Evolutionary conservation across 2,888 invertebrate genomes (phyloP), one percentile per base, ranked within the genome.

Genomic region (Heliconius aoede): DNA sequence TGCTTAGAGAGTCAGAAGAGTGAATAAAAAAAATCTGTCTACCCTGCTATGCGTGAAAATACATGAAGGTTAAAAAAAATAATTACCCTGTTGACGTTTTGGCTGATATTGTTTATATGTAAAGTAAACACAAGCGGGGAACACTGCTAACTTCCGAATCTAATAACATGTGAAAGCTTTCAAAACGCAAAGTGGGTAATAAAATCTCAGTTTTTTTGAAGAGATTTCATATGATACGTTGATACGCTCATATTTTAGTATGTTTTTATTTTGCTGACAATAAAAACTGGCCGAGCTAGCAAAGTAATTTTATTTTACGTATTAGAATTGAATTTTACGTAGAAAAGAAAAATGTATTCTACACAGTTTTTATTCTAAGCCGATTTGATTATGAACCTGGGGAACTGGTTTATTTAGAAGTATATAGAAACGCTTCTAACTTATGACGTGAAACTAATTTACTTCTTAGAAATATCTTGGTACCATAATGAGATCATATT

Each of bases 181-280:
- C 68, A 68, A 68, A 68, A 68, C 11, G 68, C 8, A 68, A 68
- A 51, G 28, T 68, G 46, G 46, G 18, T 68, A 68, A 51, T 68
- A 21, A 51, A 68, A 51, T 68, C 26, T 51, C 5, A n/a, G 11
- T 5, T 46, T 68, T n/a, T 68, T 28, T 51, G 28, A 18, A 21
- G 18, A 28, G 9, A 28, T 68, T 68, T 36, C 28, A 18, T 9
- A 9, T 28, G 3, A 51, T 68, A 51, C 28, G 18, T 51, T 67
- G 40, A 65, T 18, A 40, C 24, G 36, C n/a, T 26, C n/a, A 64
- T n/a, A 64, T 32, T 32, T 64, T 64, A 64, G 21, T 30, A 21
- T 64, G 3, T 64, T 64, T 64, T 64, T 64, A 32, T 32, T 30
- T 21, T 32, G 11, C 21, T n/a, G 32, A 21, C 21, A n/a, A 64